Base-by-base conservation (phyloP, 1,140 invertebrate species). In the Eueides isabella region DNA sequence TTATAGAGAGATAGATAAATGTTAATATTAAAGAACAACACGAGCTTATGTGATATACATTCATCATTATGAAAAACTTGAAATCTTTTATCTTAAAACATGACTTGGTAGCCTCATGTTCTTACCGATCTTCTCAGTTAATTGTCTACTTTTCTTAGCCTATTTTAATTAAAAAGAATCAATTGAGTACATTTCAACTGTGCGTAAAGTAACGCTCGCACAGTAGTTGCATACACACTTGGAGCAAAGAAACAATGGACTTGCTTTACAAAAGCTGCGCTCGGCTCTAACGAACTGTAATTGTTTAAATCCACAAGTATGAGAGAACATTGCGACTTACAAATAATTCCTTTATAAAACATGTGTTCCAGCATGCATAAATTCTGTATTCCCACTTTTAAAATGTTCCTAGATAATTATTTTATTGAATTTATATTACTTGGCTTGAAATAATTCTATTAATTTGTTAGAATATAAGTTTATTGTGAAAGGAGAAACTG, bases 281-380 rank as follows among this genome's bases (percentile, higher is more conserved):
- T 72, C 48, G 67, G 76, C 84, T 80, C 83, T 86, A 86, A 88
- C 82, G 81, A 85, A 86, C 82, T 72, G 77, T 85, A 88, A 88
- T 86, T 85, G 82, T 86, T 85, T 83, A 82, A 88, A 86, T 82
- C 82, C 85, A 84, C 86, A 88, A 82, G 86, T 84, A 84, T 80
- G 78, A 71, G 75, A 80, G 74, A 62, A 81, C 66, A 66, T 72
- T 80, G 77, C 78, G 73, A 80, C 79, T 78, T 80, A 85, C 78
- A 80, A 79, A 78, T 80, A 82, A 82, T 82, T 84, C 76, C 74
- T 79, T 84, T 79, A 69, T 79, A 76, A 78, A 74, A 65, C 44
- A 75, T 72, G 66, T 70, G 67, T 74, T 41, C 28, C 65, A 28
- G 38, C 12, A 28, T 29, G 61, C 69, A 38, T 35, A 67, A 67